A percentile compares a stretch with the other conserved stretches of the same genome.
These are phyloP conservation scores for Neofelis nebulosa DNA, from an alignment of 2,113 vertebrate genomes.

Conservation along the genomic window DNA sequence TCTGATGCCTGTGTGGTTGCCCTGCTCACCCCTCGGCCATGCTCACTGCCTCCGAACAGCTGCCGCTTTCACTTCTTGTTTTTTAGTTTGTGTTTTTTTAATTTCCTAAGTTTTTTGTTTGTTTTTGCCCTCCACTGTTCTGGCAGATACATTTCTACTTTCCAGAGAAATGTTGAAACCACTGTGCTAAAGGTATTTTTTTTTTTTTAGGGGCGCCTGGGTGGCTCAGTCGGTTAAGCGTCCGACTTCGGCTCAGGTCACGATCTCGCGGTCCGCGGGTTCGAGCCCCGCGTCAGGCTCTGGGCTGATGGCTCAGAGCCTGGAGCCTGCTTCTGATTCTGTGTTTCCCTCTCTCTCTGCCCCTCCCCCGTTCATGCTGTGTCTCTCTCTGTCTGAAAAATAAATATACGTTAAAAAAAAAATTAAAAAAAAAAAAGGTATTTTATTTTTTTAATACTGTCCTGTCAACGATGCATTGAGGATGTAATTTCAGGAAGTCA, in stretches of 20 bases:
- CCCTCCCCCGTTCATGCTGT: too few species aligned
- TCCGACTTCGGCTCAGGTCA: too few species aligned
- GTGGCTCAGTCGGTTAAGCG: too few species aligned
- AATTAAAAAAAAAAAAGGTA: not conserved
- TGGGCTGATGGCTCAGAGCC: too few species aligned
- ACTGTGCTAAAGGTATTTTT: not conserved
- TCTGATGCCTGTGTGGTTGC: rapidly evolving
- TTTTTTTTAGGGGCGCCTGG: not conserved
- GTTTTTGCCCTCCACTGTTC: not conserved
- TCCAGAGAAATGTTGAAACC: not conserved
- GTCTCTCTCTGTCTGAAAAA: too few species aligned
- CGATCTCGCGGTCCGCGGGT: too few species aligned
- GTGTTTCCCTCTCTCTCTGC: too few species aligned
- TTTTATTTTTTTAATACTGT: not conserved
- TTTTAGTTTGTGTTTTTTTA: not conserved
- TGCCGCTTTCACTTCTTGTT: not conserved
- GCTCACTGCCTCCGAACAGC: not conserved
- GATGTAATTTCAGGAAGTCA: not conserved
- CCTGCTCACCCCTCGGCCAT: rapidly evolving
- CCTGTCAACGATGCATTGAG: not conserved
- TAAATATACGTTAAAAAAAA: too few species aligned
- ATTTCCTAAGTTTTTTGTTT: not conserved
- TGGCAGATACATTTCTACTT: not conserved
- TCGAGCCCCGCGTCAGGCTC: too few species aligned
- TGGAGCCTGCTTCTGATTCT: too few species aligned